Evolutionary conservation across 2,888 invertebrate genomes (phyloP).

Genomic region (Saturnia japonica): DNA sequence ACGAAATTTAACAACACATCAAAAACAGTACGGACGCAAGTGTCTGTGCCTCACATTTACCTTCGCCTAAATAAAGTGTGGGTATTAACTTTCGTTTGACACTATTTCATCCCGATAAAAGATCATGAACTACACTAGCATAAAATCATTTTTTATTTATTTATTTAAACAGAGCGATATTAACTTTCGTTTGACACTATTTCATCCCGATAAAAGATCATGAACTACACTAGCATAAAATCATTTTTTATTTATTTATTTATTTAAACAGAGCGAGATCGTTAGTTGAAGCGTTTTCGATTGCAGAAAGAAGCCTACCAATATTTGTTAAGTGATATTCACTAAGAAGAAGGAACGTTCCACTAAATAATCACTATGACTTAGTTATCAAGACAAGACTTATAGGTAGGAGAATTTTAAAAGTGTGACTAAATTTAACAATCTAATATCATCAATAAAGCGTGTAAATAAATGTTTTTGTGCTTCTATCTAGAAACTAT

Average conservation of each 20-base stretch:
- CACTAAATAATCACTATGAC: constrained; percentile 70
- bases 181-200: not conserved
- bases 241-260: constrained; percentile 42
- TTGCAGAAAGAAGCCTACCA: constrained; percentile 59
- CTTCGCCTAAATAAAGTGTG: constrained; percentile 6
- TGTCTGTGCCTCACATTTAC: constrained; percentile 45
- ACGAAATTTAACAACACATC: constrained; percentile 35
- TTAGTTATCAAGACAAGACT: constrained; percentile 71
- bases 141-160: constrained; percentile 42
- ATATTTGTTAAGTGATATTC: constrained; percentile 53
- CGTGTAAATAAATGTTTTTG: constrained; percentile 12
- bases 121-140: constrained; percentile 51
- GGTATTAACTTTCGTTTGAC: not conserved
- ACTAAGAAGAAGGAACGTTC: constrained; percentile 54
- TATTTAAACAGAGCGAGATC: constrained; percentile 69
- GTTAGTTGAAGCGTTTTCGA: constrained; percentile 65
- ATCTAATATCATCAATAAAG: constrained; percentile 12
- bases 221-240: constrained; percentile 57
- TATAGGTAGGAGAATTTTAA: constrained; percentile 64
- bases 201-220: not conserved
- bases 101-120: not conserved
- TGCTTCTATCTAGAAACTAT: constrained; percentile 4
- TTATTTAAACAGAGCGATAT: too few relatives aligned
- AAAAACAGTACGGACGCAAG: constrained; percentile 49
- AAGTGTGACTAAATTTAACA: constrained; percentile 25